A percentile compares a stretch with the other conserved stretches of the same genome.
These are phyloP conservation scores for Megalops cyprinoides DNA, from an alignment of 2,797 vertebrate genomes.

Conservation along the genomic window DNA sequence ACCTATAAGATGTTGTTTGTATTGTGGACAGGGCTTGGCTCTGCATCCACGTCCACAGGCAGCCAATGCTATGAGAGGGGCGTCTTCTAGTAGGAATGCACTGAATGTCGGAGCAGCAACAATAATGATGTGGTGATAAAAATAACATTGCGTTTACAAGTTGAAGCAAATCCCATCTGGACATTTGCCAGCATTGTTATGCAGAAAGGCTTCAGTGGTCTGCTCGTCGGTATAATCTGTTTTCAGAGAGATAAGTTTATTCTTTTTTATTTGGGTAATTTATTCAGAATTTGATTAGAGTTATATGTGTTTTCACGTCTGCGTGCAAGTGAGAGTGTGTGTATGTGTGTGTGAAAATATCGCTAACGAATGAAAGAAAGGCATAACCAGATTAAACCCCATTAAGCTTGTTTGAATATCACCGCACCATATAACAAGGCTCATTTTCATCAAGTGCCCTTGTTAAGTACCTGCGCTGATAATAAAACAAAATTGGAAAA, in stretches of 20 bases:
- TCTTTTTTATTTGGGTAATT: conserved; percentile 13
- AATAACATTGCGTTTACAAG: conserved; percentile 16
- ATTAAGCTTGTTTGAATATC: conserved; percentile 18
- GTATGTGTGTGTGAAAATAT: not conserved
- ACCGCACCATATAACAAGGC: not conserved
- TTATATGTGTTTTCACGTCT: not conserved
- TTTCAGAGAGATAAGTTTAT: not conserved
- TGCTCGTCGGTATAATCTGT: not conserved
- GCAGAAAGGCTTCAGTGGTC: not conserved
- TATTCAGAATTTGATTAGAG: not conserved
- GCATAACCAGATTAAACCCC: conserved; percentile 6
- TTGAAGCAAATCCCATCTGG: not conserved
- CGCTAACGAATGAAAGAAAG: not conserved
- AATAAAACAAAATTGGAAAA: conserved; percentile 17
- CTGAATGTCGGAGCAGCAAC: not conserved
- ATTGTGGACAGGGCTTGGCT: not conserved
- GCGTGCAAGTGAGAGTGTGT: not conserved
- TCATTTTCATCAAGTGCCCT: not conserved
- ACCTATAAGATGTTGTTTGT: not conserved
- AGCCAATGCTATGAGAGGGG: not conserved
- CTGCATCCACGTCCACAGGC: not conserved
- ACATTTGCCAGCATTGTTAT: not conserved
- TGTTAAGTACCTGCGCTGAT: not conserved
- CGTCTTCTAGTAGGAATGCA: not conserved
- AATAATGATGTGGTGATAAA: not conserved